phyloP scores from a whole-genome alignment of 2,888 invertebrate species.

The Oxycera nigricornis region DNA sequence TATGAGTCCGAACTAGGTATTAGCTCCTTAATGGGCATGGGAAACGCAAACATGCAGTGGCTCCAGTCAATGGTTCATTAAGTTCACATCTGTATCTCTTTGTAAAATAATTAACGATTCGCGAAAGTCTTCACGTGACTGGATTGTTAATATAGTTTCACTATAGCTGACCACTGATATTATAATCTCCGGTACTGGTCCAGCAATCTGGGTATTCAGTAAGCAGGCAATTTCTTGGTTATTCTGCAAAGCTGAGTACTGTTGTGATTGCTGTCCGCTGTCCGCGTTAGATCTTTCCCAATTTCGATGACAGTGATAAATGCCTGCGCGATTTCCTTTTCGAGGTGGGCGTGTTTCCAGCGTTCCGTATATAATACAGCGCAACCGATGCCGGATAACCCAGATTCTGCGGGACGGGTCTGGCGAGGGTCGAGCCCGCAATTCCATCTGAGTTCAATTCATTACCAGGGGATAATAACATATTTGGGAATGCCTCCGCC shows the following conservation, averaged over 20 bases:
- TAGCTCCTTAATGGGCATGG: background rate
- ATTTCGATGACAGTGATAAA: constrained; percentile 35
- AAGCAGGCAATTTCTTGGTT: too few relatives aligned
- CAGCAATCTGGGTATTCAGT: background rate
- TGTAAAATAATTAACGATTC: background rate
- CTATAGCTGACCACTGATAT: background rate
- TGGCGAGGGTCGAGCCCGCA: background rate
- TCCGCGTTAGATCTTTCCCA: constrained; percentile 24
- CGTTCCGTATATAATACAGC: background rate
- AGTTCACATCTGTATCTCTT: background rate
- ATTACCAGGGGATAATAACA: constrained; percentile 12
- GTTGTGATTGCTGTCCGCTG: background rate
- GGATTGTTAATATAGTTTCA: constrained; percentile 11
- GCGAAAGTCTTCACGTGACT: background rate
- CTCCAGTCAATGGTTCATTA: background rate
- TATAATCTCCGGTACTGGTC: background rate
- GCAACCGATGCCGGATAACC: constrained; percentile 5
- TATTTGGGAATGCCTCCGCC: constrained; percentile 12
- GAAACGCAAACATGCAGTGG: background rate
- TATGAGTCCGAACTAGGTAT: too few relatives aligned
- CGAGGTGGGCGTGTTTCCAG: constrained; percentile 10
- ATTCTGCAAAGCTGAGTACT: too few relatives aligned
- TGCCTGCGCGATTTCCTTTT: background rate
- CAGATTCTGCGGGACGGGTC: constrained; percentile 12
- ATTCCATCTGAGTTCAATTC: constrained; percentile 1